Conservation (phyloP, 2,113 vertebrate genomes). For the Indri indri region DNA sequence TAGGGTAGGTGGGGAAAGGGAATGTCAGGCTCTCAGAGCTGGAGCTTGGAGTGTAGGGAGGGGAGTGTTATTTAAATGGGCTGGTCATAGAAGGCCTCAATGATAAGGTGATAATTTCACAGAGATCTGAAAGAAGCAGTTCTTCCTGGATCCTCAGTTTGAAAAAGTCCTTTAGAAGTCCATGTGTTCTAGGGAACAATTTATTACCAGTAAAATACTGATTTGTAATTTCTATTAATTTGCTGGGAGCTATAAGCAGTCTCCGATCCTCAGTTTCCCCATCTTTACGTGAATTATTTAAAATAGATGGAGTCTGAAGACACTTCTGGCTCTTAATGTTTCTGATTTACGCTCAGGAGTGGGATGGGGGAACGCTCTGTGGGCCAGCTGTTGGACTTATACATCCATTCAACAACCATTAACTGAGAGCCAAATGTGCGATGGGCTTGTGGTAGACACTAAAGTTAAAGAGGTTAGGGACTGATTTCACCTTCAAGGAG, state of each 20-base stretch:
- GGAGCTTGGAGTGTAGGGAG: rapidly evolving
- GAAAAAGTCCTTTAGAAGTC: background rate
- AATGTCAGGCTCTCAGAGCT: background rate
- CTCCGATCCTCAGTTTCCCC: background rate
- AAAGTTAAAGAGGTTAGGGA: too few species aligned
- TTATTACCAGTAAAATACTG: too few species aligned
- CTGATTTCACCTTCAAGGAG: background rate
- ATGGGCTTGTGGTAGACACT: background rate
- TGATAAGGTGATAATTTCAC: too few species aligned
- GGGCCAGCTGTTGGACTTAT: background rate
- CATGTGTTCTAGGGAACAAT: background rate
- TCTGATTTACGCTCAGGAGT: background rate
- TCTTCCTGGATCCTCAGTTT: background rate
- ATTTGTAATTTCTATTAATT: background rate
- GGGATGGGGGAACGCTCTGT: background rate
- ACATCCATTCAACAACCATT: background rate
- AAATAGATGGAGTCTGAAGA: background rate
- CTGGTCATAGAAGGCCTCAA: background rate
- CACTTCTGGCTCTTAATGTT: background rate
- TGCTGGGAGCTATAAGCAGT: background rate
- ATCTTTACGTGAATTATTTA: background rate
- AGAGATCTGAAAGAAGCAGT: background rate
- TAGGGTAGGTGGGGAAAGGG: too few species aligned
- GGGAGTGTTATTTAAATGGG: background rate
- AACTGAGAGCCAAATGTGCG: rapidly evolving